phyloP scores from a whole-genome alignment of 2,888 invertebrate genomes.

The Lycophotia porphyrea region DNA sequence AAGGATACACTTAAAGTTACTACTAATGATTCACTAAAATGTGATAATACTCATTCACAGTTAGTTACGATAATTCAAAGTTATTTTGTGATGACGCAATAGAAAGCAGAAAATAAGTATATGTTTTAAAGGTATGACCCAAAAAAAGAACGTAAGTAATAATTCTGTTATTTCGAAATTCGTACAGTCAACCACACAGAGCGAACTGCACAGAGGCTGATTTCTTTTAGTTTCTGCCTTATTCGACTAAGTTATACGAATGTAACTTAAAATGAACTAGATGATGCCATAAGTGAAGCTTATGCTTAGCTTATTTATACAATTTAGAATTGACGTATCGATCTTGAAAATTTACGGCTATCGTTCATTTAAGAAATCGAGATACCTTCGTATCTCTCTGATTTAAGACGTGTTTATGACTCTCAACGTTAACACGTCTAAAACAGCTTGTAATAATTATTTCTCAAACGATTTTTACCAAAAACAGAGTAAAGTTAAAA shows the following conservation, averaged over 20 bases:
- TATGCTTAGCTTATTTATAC: too few species aligned
- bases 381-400: neutral
- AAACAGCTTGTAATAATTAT: neutral
- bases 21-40: conserved; percentile 56
- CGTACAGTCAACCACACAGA: neutral
- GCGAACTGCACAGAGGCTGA: neutral
- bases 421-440: neutral
- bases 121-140: neutral
- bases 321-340: neutral
- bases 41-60: conserved; percentile 48
- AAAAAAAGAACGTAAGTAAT: too few species aligned
- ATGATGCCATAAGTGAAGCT: neutral
- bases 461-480: conserved; percentile 21
- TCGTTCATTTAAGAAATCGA: neutral
- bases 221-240: neutral
- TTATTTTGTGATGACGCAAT: conserved; percentile 57
- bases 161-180: neutral
- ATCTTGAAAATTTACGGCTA: neutral
- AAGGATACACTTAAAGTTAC: conserved; percentile 17
- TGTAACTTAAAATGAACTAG: neutral
- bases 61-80: conserved; percentile 52
- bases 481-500: conserved; percentile 60
- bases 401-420: neutral
- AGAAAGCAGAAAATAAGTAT: conserved; percentile 32
- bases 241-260: neutral